Conservation (phyloP, 1,140 invertebrate species). For the Stenopsyche tienmushanensis region DNA sequence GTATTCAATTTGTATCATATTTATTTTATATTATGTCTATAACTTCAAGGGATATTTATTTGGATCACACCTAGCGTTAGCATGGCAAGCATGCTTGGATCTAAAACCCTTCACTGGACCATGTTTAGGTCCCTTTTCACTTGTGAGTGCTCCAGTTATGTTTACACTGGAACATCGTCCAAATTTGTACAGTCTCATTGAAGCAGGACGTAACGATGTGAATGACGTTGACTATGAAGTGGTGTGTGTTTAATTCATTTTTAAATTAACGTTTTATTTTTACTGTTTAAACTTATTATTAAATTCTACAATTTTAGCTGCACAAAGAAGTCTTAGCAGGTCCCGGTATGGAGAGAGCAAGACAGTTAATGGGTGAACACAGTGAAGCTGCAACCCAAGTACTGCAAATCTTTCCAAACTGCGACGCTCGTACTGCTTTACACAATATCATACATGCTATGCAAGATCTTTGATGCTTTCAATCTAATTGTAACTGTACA, state of each 20-base stretch:
- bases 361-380: slow-evolving; percentile 74
- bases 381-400: slow-evolving; percentile 73
- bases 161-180: slow-evolving; percentile 78
- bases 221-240: slow-evolving; percentile 73
- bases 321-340: slow-evolving; percentile 66
- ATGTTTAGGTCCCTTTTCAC: slow-evolving; percentile 63
- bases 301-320: slow-evolving; percentile 52
- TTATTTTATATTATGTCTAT: slow-evolving; percentile 8
- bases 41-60: slow-evolving; percentile 74
- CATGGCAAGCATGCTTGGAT: slow-evolving; percentile 82
- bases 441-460: slow-evolving; percentile 80
- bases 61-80: slow-evolving; percentile 88
- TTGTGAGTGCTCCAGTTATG: slow-evolving; percentile 81
- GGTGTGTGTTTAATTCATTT: slow-evolving; percentile 46
- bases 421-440: slow-evolving; percentile 73
- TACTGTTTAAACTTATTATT: not conserved
- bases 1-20: not conserved
- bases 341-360: slow-evolving; percentile 71
- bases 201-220: slow-evolving; percentile 69
- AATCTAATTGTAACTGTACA: too few species aligned
- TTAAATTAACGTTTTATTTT: not conserved
- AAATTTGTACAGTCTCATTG: slow-evolving; percentile 68
- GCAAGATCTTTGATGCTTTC: slow-evolving; percentile 60
- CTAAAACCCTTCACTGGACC: slow-evolving; percentile 65
- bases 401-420: slow-evolving; percentile 70